Percentiles rank a stretch among this genome's conserved stretches.
phyloP scores from a whole-genome alignment of 2,113 vertebrate genomes.

The Regulus satrapa region DNA sequence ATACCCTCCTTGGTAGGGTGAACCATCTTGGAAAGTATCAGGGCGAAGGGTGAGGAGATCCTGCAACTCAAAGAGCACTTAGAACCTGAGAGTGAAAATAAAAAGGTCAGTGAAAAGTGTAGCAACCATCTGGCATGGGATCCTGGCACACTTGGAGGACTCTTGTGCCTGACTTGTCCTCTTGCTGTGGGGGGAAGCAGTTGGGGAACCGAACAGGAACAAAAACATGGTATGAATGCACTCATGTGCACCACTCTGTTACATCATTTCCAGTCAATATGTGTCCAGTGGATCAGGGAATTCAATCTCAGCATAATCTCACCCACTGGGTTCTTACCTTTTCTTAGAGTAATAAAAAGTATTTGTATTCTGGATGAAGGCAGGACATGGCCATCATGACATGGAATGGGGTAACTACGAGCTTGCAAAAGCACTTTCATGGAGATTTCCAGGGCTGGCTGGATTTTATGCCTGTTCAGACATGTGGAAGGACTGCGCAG shows the following conservation, averaged over 20 bases:
- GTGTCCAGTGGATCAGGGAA: not conserved
- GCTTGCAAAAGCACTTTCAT: not conserved
- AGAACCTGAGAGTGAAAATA: not conserved
- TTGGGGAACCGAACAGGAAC: not conserved
- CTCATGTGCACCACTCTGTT: not conserved
- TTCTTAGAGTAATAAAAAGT: not conserved
- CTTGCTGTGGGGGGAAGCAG: not conserved
- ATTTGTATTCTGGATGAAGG: not conserved
- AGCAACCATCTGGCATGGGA: not conserved
- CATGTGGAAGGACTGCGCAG: not conserved
- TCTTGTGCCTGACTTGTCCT: not conserved
- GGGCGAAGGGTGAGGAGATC: not conserved
- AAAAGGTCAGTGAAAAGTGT: not conserved
- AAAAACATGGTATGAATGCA: not conserved
- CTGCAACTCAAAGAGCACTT: not conserved
- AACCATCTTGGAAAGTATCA: not conserved
- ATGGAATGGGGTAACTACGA: not conserved
- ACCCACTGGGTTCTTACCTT: not conserved
- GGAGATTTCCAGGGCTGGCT: not conserved
- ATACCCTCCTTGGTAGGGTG: accelerated
- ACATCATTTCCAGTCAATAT: accelerated
- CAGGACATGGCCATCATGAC: not conserved
- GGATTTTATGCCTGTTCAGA: not conserved
- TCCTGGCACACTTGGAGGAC: not conserved
- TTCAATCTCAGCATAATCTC: not conserved